Evolutionary conservation across 2,888 invertebrate species (phyloP).

Genomic region (Ligdia adustata): DNA sequence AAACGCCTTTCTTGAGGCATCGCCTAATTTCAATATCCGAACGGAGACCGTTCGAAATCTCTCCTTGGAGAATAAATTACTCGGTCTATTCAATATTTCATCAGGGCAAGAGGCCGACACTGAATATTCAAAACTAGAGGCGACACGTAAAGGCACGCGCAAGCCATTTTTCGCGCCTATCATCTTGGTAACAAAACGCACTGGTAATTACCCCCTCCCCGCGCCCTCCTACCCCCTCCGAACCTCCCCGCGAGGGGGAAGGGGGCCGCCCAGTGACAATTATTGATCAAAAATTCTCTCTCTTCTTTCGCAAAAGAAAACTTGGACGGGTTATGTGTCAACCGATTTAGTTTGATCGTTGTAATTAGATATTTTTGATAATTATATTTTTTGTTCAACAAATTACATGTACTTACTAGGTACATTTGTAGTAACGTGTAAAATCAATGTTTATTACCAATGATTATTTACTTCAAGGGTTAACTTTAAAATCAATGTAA

Average conservation of each 20-base stretch:
- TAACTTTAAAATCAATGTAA: too few relatives aligned
- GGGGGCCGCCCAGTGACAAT: slow-evolving; percentile 86
- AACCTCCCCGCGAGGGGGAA: slow-evolving; percentile 50
- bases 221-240: slow-evolving; percentile 44
- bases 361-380: slow-evolving; percentile 71
- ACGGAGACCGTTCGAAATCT: slow-evolving; percentile 77
- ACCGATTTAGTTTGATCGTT: slow-evolving; percentile 75
- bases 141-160: slow-evolving; percentile 84
- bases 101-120: slow-evolving; percentile 77
- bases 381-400: slow-evolving; percentile 28
- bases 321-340: slow-evolving; percentile 84
- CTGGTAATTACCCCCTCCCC: slow-evolving; percentile 81
- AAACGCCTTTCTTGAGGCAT: slow-evolving; percentile 80
- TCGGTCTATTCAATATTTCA: slow-evolving; percentile 83
- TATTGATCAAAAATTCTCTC: slow-evolving; percentile 89
- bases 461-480: too few relatives aligned
- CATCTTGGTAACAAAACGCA: slow-evolving; percentile 85
- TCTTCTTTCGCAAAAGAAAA: slow-evolving; percentile 85
- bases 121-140: slow-evolving; percentile 83
- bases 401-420: too few relatives aligned
- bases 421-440: too few relatives aligned
- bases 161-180: slow-evolving; percentile 84
- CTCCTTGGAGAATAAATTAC: slow-evolving; percentile 82
- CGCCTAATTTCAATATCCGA: slow-evolving; percentile 83
- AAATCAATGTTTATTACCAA: too few relatives aligned